Evolutionary conservation across 92 coral and sea anemone species (phyloP), one percentile per base, ranked within the genome.

Genomic region (Zoanthus solanderi): DNA sequence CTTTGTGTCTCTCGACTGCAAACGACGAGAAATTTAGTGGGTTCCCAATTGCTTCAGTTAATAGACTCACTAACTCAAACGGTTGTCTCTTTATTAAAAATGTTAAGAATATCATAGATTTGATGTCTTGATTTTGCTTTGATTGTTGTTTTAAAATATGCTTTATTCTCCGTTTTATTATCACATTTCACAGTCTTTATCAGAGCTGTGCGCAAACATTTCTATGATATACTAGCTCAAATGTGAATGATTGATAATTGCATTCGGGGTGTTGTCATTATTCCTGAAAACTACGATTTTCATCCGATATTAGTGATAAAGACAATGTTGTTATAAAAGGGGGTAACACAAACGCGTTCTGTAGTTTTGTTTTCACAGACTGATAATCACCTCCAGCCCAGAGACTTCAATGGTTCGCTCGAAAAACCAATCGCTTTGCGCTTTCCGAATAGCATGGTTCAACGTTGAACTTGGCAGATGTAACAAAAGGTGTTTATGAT

Each of bases 221-320:
- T 69, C 34, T 65, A 50, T 45, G 14, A 6, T 13, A 18, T 9
- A 67, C 84, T 18, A 81, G 44, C 73, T 66, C 47, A 45, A 32
- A 46, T 45, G 67, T 46, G 52, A 13, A 60, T 81, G 76, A 81
- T 81, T 67, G 50, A 81, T 63, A 18, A 50, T 67, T 63, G 63
- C 60, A 81, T 10, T 29, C 29, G 12, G 29, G 57, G 75, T 13
- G 85, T 81, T 66, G 85, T 67, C 85, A 81, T 81, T 75, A 75
- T 81, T 44, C 66, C 75, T 81, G 37, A 17, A 81, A 61, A 81
- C 44, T 48, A 12, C 46, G 23, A 63, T 67, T 81, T 81, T 29
- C 75, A 47, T 81, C 63, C 85, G 85, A 81, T 81, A 37, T 23
- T n/a, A n/a, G 84, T 34, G 71, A 79, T 58, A 81, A 47, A 67